These are phyloP conservation scores for Pomatorhinus ruficollis DNA, from an alignment of 2,113 vertebrate species.

Conservation along the genomic window DNA sequence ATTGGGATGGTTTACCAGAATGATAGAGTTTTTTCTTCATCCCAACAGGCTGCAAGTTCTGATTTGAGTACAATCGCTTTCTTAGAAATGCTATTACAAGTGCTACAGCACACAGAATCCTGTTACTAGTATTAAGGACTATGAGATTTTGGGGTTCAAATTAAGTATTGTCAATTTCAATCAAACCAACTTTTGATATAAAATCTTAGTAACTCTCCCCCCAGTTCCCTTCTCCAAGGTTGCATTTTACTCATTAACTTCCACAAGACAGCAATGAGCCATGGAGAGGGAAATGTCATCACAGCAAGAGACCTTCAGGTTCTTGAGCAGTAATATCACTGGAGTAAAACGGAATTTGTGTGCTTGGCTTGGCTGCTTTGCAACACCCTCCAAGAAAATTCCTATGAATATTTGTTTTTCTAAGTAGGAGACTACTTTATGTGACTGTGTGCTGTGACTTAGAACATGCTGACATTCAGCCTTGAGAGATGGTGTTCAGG, in stretches of 20 bases:
- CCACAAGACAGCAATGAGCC: not conserved
- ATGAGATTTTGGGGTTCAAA: not conserved
- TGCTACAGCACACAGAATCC: not conserved
- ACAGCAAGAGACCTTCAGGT: not conserved
- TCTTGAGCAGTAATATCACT: not conserved
- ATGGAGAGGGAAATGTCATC: not conserved
- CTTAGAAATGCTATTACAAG: not conserved
- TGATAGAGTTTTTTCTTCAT: not conserved
- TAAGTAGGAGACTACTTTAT: not conserved
- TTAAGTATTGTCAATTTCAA: not conserved
- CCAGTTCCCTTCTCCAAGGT: not conserved
- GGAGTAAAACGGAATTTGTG: not conserved
- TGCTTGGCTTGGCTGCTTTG: not conserved
- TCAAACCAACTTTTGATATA: not conserved
- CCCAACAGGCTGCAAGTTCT: not conserved
- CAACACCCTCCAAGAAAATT: not conserved
- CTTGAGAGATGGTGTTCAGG: not conserved
- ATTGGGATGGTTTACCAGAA: not conserved
- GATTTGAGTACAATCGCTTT: not conserved
- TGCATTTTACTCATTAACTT: not conserved
- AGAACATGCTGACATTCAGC: not conserved
- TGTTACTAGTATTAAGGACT: not conserved
- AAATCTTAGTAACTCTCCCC: accelerated
- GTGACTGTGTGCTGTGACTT: not conserved
- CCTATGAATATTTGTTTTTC: not conserved